Evolutionary conservation across 2,888 invertebrate species (phyloP), one percentile per base, ranked within the genome.

Genomic region (Eristalis intricaria): DNA sequence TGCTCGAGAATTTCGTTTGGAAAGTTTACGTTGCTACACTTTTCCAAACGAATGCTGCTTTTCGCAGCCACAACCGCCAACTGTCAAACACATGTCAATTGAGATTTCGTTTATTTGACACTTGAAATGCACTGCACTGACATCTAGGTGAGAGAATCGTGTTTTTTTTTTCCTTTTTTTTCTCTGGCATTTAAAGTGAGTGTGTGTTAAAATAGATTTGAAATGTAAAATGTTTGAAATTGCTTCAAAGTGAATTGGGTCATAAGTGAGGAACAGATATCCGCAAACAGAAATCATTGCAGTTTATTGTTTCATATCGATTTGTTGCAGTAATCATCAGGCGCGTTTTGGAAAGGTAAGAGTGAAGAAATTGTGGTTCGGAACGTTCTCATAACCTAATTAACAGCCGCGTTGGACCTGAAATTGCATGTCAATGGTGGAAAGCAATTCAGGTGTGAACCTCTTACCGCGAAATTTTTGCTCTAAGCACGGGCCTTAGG

Each of bases 131-230:
- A 10, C 26, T 29, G 65, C 40, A n/a, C 32, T 70, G 84, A 32
- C 80, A 80, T 80, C 80, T 84, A 29, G 22, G 11, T 66, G 70
- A 11, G 65, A 50, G 38, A 19, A 22, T 35, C n/a, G 8, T 7
- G 10, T 66, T 23, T 7, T 66, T 66, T 40, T 43, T 19, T 19
- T 15, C 3, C 15, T 35, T 32, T 10, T 8, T 19, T 64, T 11
- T 8, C 1, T 0, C 5, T 7, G 11, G 63, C 19, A 32, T 32
- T 64, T 35, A 35, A 61, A 61, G 15, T 26, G 26, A 26, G 4
- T 10, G 29, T 29, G 63, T 11, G 22, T 32, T 32, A 63, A 32
- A 63, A 32, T 32, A 65, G 32, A 65, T 19, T 65, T 65, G 22
- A 60, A 26, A 26, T 60, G 5, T 11, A 60, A 60, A 60, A 60